Base-by-base conservation (phyloP, 1,140 invertebrate species). In the Drosophila novamexicana region DNA sequence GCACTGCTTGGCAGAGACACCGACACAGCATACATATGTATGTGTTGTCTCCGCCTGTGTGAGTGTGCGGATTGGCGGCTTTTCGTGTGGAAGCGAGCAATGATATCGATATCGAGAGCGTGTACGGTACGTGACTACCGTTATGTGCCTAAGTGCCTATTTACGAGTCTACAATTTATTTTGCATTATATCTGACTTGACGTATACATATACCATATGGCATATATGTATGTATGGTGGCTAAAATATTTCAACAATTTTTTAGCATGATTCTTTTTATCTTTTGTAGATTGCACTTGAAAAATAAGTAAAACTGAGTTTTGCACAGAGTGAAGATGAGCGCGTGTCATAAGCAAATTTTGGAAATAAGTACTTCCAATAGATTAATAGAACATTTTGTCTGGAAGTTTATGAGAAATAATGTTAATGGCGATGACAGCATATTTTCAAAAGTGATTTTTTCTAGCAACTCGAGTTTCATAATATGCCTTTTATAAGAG, bases 141-240 rank as follows among this genome's bases (percentile, higher is more conserved):
- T 74, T 89, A 88, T 88, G 84, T 89, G 89, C 83, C 79, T 88
- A 89, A 88, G 82, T 80, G 81, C 69, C 76, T 89, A 88, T 88
- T 86, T 88, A 88, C 74, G 83, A 88, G 83, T 89, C 83, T 88
- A 83, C 84, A 77, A 74, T 75, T 79, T 73, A 57, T 75, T 65
- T 59, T 42, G 49, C 34, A 63, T 74, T 69, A 63, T 63, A 58
- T 62, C 64, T 75, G 58, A 69, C 71, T 69, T 61, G 18, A 34
- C 40, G 49, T 18, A 47, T 45, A 65, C 1, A 1, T 18, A 18
- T 18, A 0, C 14, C 40, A 67, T 34, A 56, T 36, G 16, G 7
- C 9, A 67, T 53, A 71, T 52, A 16, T 36, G 18, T 75, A 6
- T 64, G 53, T 59, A 45, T 49, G 45, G 59, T 78, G 73, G 63